A percentile compares a stretch with the other conserved stretches of the same genome.
Evolutionary conservation across 1,140 invertebrate species (phyloP).

Genomic region (Eumaeus atala): DNA sequence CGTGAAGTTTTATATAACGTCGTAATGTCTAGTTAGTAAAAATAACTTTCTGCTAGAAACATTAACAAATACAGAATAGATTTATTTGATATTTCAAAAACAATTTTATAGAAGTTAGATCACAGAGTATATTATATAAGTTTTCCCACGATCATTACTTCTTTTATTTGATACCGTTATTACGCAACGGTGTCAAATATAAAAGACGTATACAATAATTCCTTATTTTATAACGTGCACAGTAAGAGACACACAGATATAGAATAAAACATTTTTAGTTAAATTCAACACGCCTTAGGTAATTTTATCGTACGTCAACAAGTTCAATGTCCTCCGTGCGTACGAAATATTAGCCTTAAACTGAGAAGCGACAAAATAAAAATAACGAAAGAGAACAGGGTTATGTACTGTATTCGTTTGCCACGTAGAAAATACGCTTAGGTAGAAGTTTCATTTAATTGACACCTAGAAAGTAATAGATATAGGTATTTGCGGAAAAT

Average conservation of each 20-base stretch:
- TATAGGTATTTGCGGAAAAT: too few species aligned
- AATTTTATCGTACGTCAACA: conserved; percentile 9
- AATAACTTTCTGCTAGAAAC: conserved; percentile 19
- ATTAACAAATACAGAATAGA: background rate
- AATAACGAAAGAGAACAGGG: background rate
- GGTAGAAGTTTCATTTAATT: too few species aligned
- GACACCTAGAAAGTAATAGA: too few species aligned
- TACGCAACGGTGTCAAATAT: too few species aligned
- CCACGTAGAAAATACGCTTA: too few species aligned
- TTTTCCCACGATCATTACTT: conserved; percentile 8
- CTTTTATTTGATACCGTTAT: too few species aligned
- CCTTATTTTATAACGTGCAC: too few species aligned
- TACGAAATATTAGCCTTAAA: conserved; percentile 2
- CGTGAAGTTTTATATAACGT: conserved; percentile 36
- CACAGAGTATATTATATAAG: background rate
- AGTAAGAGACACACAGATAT: background rate
- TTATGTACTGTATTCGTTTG: too few species aligned
- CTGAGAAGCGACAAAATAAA: background rate
- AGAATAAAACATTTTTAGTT: background rate
- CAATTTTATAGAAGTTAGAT: conserved; percentile 3
- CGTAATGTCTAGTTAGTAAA: conserved; percentile 32
- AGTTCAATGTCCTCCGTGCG: background rate
- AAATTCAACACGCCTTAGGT: background rate
- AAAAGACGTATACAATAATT: too few species aligned
- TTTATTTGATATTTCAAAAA: background rate